Percentiles rank a stretch among this genome's conserved stretches.
phyloP scores from a whole-genome alignment of 2,113 vertebrate genomes.

The Gambusia affinis region DNA sequence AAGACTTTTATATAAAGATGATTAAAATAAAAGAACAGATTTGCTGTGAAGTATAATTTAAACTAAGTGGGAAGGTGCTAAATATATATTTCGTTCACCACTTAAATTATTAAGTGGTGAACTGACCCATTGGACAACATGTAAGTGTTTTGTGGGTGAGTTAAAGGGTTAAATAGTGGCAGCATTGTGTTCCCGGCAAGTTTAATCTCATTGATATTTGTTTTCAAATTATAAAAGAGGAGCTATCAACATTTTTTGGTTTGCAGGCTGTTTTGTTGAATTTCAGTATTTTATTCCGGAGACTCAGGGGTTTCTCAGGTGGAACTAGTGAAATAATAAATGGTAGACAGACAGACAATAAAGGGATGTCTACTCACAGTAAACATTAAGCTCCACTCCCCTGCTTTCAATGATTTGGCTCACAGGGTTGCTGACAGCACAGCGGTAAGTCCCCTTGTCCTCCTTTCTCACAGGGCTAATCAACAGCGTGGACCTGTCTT shows the following conservation, averaged over 20 bases:
- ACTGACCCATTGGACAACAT: no score
- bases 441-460: constrained; percentile 78
- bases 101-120: no score
- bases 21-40: background rate
- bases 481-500: constrained; percentile 60
- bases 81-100: no score
- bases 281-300: background rate
- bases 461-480: constrained; percentile 79
- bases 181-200: background rate
- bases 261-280: no score
- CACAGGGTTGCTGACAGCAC: constrained; percentile 74
- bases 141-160: background rate
- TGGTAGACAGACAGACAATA: background rate
- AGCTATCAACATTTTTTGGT: background rate
- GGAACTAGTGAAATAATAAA: background rate
- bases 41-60: background rate
- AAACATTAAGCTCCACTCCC: constrained; percentile 70
- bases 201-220: no score
- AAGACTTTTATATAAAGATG: background rate
- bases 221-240: background rate
- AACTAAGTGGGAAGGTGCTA: no score
- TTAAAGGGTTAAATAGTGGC: background rate
- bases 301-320: background rate
- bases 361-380: constrained; percentile 73
- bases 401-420: constrained; percentile 58